phyloP scores from a whole-genome alignment of 2,113 vertebrate genomes.

The Caranx melampygus region DNA sequence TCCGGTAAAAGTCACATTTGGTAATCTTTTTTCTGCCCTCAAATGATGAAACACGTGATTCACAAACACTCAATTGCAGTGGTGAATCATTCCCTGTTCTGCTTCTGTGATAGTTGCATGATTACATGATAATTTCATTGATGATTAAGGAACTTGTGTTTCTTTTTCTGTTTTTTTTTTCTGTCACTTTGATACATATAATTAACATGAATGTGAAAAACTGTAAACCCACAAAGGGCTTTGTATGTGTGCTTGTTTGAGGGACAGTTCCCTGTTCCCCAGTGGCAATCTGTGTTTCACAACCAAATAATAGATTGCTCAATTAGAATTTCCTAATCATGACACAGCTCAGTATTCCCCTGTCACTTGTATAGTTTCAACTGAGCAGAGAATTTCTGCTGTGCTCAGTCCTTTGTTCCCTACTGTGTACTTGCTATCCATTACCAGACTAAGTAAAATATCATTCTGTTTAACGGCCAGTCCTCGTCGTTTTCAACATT shows the following conservation, averaged over 20 bases:
- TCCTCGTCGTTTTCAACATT: constrained; percentile 12
- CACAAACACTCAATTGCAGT: background rate
- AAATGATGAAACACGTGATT: background rate
- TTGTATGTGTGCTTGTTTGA: background rate
- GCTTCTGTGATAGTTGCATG: too few relatives aligned
- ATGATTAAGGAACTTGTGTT: background rate
- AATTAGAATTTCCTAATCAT: constrained; percentile 9
- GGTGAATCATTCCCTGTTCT: background rate
- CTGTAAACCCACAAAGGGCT: background rate
- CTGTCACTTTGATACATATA: background rate
- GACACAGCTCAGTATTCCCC: constrained; percentile 1
- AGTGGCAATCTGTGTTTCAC: constrained; percentile 22
- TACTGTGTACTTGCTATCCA: background rate
- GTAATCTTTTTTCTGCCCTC: too few relatives aligned
- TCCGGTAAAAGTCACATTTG: background rate
- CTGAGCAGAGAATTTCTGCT: constrained; percentile 25
- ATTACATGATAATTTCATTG: too few relatives aligned
- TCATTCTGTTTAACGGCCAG: constrained; percentile 24
- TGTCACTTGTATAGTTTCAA: constrained; percentile 49
- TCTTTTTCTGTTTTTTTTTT: background rate
- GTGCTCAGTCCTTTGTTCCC: constrained; percentile 23
- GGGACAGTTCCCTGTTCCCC: background rate
- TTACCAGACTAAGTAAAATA: constrained; percentile 44
- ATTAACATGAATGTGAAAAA: background rate
- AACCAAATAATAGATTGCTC: constrained; percentile 2